These are phyloP conservation scores for Brachionus koreanus DNA, from an alignment of 1,140 invertebrate species.

Conservation along the genomic window DNA sequence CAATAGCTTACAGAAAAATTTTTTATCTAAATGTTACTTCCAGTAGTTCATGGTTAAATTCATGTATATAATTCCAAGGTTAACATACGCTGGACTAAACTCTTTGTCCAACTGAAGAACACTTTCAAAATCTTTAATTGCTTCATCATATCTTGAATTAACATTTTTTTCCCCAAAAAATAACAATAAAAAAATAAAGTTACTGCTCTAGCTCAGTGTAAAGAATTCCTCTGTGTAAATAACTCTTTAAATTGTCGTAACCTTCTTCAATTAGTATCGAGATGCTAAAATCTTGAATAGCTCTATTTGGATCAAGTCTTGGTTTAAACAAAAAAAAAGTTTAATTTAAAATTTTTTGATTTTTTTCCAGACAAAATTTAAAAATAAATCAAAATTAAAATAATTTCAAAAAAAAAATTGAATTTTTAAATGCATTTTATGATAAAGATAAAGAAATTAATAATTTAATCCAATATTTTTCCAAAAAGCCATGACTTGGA, in stretches of 20 bases:
- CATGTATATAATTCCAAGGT: conserved; percentile 57
- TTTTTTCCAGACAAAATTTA: no score
- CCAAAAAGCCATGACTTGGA: no score
- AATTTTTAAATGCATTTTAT: no score
- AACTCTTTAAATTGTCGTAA: conserved; percentile 54
- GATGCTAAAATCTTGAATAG: conserved; percentile 57
- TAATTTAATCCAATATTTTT: no score
- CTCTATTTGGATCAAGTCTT: conserved; percentile 53
- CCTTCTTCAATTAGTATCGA: conserved; percentile 55
- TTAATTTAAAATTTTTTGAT: no score
- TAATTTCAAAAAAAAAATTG: no score
- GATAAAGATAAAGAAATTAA: no score
- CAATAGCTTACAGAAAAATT: background rate
- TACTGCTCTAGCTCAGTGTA: conserved; percentile 49
- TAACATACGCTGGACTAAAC: conserved; percentile 54
- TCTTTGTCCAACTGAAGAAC: conserved; percentile 56
- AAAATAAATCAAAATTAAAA: no score
- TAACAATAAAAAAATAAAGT: conserved; percentile 46
- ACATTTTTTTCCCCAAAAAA: conserved; percentile 47
- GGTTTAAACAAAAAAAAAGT: no score
- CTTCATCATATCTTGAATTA: conserved; percentile 50
- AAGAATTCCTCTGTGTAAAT: conserved; percentile 56
- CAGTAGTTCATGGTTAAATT: conserved; percentile 52
- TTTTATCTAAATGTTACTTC: conserved; percentile 48
- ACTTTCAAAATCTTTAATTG: conserved; percentile 58